Evolutionary conservation across 1,140 invertebrate genomes (phyloP), one percentile per base, ranked within the genome.

Genomic region (Muscidifurax raptorellus): DNA sequence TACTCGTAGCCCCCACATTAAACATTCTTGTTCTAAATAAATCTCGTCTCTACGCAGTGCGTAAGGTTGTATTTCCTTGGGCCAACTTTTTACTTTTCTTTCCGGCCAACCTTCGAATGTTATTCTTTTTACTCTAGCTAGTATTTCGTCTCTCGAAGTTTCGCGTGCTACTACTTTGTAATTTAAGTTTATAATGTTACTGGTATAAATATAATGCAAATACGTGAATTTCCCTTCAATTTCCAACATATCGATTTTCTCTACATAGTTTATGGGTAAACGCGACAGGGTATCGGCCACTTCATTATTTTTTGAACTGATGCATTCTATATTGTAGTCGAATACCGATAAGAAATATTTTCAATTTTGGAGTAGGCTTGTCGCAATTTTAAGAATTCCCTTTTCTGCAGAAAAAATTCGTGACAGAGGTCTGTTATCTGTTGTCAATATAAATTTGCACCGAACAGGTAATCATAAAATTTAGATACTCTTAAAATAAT

Each of bases 391-490:
- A 44, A 88, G 89, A 28, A 91, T 30, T 67, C 87, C 88, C 71
- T 85, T 76, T 47, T 90, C 52, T 82, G 86, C 84, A 47, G 87
- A 85, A 81, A 91, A 90, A 86, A 92, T 91, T 76, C 82, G 64
- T 13, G 79, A 32, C 78, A 92, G 80, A 44, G 90, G 90, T 85
- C 89, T 86, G 87, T 92, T 88, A 80, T 92, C 91, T n/a, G 87
- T 91, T 52, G 88, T 64, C 18, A 92, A 71, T 59, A 40, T 86
- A 75, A 92, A 90, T 15, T 85, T 27, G 12, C 87, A 75, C 90
- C 91, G 86, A 89, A 92, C 12, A 93, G 76, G 87, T 91, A 93
- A 77, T 92, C 89, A 82, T 91, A 90, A 88, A 93, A 94, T 59
- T 88, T 82, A 80, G 92, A 89, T 5, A 90, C 87, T 9, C 89